phyloP scores from a whole-genome alignment of 37 sponge, comb jelly and placozoan species.

The Petrosia ficiformis region DNA sequence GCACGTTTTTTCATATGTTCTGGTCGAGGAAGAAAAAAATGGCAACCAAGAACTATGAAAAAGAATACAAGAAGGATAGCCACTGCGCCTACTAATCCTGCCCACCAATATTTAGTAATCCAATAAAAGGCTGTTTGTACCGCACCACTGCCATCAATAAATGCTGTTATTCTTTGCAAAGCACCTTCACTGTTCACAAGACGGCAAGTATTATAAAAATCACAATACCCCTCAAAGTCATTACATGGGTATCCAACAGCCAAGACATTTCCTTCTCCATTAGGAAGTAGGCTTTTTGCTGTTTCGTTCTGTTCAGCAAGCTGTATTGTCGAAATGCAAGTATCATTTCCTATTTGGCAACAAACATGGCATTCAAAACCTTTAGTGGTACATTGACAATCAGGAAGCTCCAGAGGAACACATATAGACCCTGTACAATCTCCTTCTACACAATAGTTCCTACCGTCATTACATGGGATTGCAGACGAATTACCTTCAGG shows the following conservation, averaged over 20 bases:
- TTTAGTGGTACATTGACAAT: slow-evolving; percentile 50
- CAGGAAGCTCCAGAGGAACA: slow-evolving; percentile 14
- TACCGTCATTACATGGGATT: slow-evolving; percentile 27
- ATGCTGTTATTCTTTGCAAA: neutral
- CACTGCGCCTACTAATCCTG: slow-evolving; percentile 40
- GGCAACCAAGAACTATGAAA: slow-evolving; percentile 60
- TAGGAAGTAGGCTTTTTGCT: neutral
- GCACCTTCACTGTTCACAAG: slow-evolving; percentile 25
- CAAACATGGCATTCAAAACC: slow-evolving; percentile 53
- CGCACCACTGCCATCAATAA: slow-evolving; percentile 4
- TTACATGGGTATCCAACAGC: slow-evolving; percentile 49
- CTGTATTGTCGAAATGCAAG: slow-evolving; percentile 28
- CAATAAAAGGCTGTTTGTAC: slow-evolving; percentile 23
- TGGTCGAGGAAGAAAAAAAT: slow-evolving; percentile 59
- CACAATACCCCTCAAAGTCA: slow-evolving; percentile 68
- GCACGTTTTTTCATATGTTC: slow-evolving; percentile 42
- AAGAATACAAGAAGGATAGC: slow-evolving; percentile 63
- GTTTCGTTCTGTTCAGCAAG: slow-evolving; percentile 7
- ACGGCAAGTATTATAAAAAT: slow-evolving; percentile 56
- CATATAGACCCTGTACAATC: slow-evolving; percentile 65
- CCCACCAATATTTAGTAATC: slow-evolving; percentile 73
- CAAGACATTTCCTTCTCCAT: slow-evolving; percentile 2
- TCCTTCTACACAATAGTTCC: slow-evolving; percentile 28
- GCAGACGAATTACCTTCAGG: neutral
- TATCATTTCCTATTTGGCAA: slow-evolving; percentile 16